Evolutionary conservation across 2,113 vertebrate genomes (phyloP), one percentile per base, ranked within the genome.

Genomic region (Phodopus roborovskii): DNA sequence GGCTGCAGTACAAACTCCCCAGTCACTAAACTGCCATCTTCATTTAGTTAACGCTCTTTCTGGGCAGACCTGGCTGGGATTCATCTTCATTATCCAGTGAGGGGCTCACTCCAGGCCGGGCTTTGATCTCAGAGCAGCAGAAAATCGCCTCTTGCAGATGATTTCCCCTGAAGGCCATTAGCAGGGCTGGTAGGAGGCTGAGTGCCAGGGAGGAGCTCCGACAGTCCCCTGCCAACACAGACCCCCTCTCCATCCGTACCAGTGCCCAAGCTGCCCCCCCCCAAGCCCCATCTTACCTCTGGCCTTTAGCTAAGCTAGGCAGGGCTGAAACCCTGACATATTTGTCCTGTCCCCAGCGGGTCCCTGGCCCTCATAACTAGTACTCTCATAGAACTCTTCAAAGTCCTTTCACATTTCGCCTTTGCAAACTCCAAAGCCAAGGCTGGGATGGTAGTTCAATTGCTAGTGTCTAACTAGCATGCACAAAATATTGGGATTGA

Each of bases 61-160:
- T 97, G 98, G 97, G 97, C 98, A 98, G 98, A 97, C 97, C 98
- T 98, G 98, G 97, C 97, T 86, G 88, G 97, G 96, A 98, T 98
- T 98, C 98, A 97, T 98, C 98, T 98, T 98, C 98, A 98, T 98
- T 98, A 98, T 91, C 97, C 96, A 48, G 95, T 45, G 95, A 98
- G 97, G 97, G 97, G 97, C 86, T 93, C 96, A 50, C 95, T 97
- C 96, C 88, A 28, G 24, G 96, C 97, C 91, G 81, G 97, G 96
- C 94, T 98, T 97, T 98, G 97, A 96, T 98, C 96, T 92, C 6
- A 45, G 90, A 96, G 96, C 95, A 96, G 96, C 95, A 95, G 94
- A 97, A 97, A 97, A 92, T 92, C 96, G 45, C 97, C 97, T 95
- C 97, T 92, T 90, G 91, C 95, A 96, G 97, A 97, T 96, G 91